phyloP scores from a whole-genome alignment of 2,797 vertebrate genomes.

The Geotrypetes seraphini region DNA sequence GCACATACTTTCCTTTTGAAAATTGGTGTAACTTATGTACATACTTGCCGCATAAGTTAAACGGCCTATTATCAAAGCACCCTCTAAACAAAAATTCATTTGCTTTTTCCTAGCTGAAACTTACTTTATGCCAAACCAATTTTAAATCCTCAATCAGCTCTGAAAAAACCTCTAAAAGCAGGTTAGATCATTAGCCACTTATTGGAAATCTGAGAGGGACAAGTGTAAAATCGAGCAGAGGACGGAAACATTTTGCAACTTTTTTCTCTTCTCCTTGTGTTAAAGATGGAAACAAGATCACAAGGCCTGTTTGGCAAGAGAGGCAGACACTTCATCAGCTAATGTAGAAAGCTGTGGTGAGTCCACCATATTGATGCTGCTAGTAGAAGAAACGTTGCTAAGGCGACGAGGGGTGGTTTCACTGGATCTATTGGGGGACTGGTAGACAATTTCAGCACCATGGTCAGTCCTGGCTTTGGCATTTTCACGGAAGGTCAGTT shows the following conservation, averaged over 20 bases:
- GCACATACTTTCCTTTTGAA: no score
- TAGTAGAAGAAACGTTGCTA: slow-evolving; percentile 91
- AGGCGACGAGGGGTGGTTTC: slow-evolving; percentile 86
- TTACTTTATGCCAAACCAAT: no score
- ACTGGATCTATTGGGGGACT: slow-evolving; percentile 68
- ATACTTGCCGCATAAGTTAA: no score
- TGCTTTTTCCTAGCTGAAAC: no score
- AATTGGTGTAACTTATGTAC: no score
- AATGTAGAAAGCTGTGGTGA: slow-evolving; percentile 92
- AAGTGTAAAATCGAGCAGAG: slow-evolving; percentile 63
- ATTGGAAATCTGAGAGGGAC: slow-evolving; percentile 46
- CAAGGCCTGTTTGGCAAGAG: slow-evolving; percentile 95
- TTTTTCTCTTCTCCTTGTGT: slow-evolving; percentile 27
- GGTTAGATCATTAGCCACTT: slow-evolving; percentile 37
- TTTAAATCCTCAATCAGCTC: slow-evolving; percentile 49
- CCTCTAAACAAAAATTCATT: no score
- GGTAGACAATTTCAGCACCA: slow-evolving; percentile 88
- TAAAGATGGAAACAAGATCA: slow-evolving; percentile 52
- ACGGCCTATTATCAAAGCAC: no score
- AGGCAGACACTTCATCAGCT: slow-evolving; percentile 91
- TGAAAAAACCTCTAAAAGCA: slow-evolving; percentile 44
- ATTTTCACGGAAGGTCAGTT: slow-evolving; percentile 88
- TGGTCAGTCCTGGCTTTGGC: slow-evolving; percentile 97
- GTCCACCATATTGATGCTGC: slow-evolving; percentile 92
- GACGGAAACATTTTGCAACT: no score